Base-by-base conservation (phyloP, 2,888 invertebrate species). In the Escarpia spicata region DNA sequence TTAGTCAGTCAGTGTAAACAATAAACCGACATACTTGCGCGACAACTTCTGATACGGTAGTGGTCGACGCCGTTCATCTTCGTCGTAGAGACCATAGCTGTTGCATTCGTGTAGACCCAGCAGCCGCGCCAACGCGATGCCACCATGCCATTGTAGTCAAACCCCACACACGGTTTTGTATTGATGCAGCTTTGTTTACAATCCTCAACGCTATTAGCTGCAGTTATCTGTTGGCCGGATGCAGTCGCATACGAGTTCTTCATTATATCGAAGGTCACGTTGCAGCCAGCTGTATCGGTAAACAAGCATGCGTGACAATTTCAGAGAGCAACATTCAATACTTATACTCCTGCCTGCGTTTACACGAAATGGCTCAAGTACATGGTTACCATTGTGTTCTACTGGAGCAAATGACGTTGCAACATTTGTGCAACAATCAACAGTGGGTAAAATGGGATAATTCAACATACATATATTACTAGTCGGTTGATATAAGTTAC, bases 231-330 rank as follows among this genome's bases (percentile, higher is more conserved):
- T 26, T 75, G 75, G 75, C 75, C 75, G 26, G 75, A 75, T 26
- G 75, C 75, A 75, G 75, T 75, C n/a, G 75, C 75, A 75, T 75
- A 75, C 75, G 75, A 19, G 75, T 75, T 75, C 75, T 26, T 75
- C 75, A n/a, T n/a, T 75, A 75, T 6, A 26, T 75, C 75, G 75
- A 75, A 75, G 19, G 75, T 75, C n/a, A n/a, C 75, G 6, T 75
- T 75, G 75, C 75, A 75, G 75, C 75, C 75, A 75, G 19, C 75
- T 75, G 75, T 75, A 1, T 75, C 75, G 75, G 19, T 26, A 26
- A 19, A n/a, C 75, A 26, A 6, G 75, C 4, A 75, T 19, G 75
- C 75, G 6, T 26, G 6, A 12, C 12, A 52, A 52, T 52, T 52
- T 52, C 52, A 52, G 52, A 12, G 9, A 52, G 52, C 52, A 52